Conservation (phyloP, 2,888 invertebrate species). For the Agelastica alni region DNA sequence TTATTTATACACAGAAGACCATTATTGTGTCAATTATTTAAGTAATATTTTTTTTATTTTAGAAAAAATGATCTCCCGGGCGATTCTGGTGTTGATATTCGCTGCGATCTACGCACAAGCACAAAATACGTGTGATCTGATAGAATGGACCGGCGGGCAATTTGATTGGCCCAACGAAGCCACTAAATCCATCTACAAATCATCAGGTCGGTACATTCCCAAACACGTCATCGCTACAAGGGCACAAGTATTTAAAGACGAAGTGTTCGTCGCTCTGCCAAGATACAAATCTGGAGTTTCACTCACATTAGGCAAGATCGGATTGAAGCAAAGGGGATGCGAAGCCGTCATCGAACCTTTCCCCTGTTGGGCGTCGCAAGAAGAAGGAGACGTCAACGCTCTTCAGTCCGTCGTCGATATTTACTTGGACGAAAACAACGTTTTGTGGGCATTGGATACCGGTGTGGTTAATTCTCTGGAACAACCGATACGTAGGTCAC, state of each 20-base stretch:
- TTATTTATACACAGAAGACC: too few relatives aligned
- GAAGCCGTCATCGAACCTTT: constrained; percentile 63
- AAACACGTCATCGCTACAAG: constrained; percentile 66
- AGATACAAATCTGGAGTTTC: constrained; percentile 66
- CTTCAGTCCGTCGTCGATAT: constrained; percentile 72
- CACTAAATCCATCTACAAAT: constrained; percentile 63
- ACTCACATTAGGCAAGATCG: constrained; percentile 63
- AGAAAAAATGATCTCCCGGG: constrained; percentile 36
- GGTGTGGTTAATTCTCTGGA: constrained; percentile 65
- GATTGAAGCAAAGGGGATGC: constrained; percentile 59
- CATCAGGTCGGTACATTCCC: constrained; percentile 62
- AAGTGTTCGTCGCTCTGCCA: constrained; percentile 64
- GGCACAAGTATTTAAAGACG: constrained; percentile 63
- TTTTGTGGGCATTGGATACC: constrained; percentile 65
- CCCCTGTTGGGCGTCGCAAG: constrained; percentile 72
- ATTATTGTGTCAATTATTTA: too few relatives aligned
- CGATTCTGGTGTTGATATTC: constrained; percentile 23
- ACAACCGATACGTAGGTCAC: constrained; percentile 62
- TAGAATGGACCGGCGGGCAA: constrained; percentile 50
- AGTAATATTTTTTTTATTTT: constrained; percentile 16
- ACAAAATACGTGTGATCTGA: constrained; percentile 42
- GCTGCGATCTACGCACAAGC: constrained; percentile 26
- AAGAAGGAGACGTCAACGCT: constrained; percentile 70
- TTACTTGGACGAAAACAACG: constrained; percentile 63
- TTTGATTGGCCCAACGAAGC: constrained; percentile 49